Conservation (phyloP, 2,888 invertebrate genomes). For the Plebejus melissa region DNA sequence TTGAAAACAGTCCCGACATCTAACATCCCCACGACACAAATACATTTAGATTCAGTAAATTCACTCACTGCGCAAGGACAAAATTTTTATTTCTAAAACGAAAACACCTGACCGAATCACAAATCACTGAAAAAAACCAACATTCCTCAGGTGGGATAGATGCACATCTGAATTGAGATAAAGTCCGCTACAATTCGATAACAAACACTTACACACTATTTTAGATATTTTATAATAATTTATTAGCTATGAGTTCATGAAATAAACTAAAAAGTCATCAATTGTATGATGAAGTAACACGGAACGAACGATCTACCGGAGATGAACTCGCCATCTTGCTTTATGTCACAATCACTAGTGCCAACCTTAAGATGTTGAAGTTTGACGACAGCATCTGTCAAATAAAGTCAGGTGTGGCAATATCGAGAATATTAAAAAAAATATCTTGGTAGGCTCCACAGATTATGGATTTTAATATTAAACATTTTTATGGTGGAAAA, state of each 20-base stretch:
- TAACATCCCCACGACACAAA: conserved; percentile 75
- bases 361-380: conserved; percentile 49
- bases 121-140: conserved; percentile 81
- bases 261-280: conserved; percentile 63
- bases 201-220: conserved; percentile 54
- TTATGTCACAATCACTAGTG: conserved; percentile 64
- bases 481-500: too few relatives aligned
- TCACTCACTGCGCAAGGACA: conserved; percentile 78
- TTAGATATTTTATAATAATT: conserved; percentile 48
- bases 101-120: conserved; percentile 81
- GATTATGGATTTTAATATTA: too few relatives aligned
- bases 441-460: too few relatives aligned
- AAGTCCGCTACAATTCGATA: conserved; percentile 45
- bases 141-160: conserved; percentile 83
- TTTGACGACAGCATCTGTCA: conserved; percentile 40
- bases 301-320: conserved; percentile 70
- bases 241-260: conserved; percentile 52
- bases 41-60: conserved; percentile 73
- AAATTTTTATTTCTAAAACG: conserved; percentile 73
- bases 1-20: conserved; percentile 76
- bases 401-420: conserved; percentile 48
- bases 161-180: conserved; percentile 55
- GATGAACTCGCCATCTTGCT: conserved; percentile 79
- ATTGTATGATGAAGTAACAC: conserved; percentile 62
- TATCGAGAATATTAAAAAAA: conserved; percentile 39